Percentiles rank a stretch among this genome's conserved stretches.
Conservation (phyloP, 2,888 invertebrate species). For the Ennomos fuscantarius region DNA sequence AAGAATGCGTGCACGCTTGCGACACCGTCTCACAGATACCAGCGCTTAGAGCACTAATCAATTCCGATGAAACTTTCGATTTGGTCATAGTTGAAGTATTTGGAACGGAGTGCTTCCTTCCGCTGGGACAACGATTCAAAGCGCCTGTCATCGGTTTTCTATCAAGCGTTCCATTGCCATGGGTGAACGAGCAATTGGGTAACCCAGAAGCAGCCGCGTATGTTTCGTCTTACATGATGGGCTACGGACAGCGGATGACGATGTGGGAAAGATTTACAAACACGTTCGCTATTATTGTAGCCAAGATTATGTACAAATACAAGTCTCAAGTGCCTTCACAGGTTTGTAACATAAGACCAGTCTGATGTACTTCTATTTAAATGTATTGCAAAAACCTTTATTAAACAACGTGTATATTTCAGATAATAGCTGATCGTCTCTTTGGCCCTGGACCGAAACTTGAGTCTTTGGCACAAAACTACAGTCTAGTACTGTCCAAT, state of each 20-base stretch:
- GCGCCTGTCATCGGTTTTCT: constrained; percentile 83
- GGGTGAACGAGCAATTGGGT: constrained; percentile 83
- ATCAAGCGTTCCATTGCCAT: constrained; percentile 82
- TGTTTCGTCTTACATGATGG: constrained; percentile 83
- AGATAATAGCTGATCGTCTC: constrained; percentile 76
- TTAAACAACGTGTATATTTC: constrained; percentile 34
- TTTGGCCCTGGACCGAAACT: constrained; percentile 80
- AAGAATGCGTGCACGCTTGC: constrained; percentile 77
- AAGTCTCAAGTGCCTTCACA: constrained; percentile 77
- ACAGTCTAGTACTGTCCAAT: constrained; percentile 82
- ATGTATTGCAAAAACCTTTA: background rate
- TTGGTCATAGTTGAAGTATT: constrained; percentile 81
- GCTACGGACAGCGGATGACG: constrained; percentile 78
- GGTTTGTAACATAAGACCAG: constrained; percentile 47
- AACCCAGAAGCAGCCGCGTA: constrained; percentile 85
- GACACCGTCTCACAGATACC: constrained; percentile 71
- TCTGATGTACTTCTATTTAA: background rate
- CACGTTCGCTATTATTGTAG: constrained; percentile 67
- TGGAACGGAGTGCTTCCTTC: constrained; percentile 84
- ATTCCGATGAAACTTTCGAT: constrained; percentile 68
- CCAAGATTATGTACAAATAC: constrained; percentile 70
- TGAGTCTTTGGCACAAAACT: constrained; percentile 74
- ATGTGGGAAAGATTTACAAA: constrained; percentile 78
- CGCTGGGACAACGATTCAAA: constrained; percentile 79
- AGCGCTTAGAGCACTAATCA: constrained; percentile 66